Percentiles rank a stretch among this genome's conserved stretches.
phyloP scores from a whole-genome alignment of 1,140 invertebrate species.

The Ceratosolen fusciceps region DNA sequence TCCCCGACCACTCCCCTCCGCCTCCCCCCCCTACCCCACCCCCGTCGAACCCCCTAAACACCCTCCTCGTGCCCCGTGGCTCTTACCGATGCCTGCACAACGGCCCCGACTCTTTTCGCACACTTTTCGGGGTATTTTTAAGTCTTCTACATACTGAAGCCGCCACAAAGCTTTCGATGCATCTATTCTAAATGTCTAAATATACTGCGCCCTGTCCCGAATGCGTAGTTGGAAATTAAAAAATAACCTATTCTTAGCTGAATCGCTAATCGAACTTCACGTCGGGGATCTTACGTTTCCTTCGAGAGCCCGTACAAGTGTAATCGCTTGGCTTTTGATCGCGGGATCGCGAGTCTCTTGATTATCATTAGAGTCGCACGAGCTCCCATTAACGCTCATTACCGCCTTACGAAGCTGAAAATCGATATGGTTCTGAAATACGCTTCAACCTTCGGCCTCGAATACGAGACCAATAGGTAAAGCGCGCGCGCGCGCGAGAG shows the following conservation, averaged over 20 bases:
- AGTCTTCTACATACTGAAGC: background rate
- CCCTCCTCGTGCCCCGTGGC: too few relatives aligned
- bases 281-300: background rate
- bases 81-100: background rate
- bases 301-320: background rate
- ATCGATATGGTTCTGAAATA: background rate
- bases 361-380: too few relatives aligned
- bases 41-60: too few relatives aligned
- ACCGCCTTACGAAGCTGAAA: background rate
- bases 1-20: too few relatives aligned
- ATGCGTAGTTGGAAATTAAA: conserved; percentile 7
- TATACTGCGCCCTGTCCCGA: background rate
- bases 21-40: too few relatives aligned
- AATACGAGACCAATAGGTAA: too few relatives aligned
- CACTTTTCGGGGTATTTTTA: background rate
- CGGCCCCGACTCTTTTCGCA: background rate
- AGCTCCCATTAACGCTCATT: too few relatives aligned
- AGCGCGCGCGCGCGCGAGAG: too few relatives aligned
- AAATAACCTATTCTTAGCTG: background rate
- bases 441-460: background rate
- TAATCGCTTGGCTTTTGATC: background rate
- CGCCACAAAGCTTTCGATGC: background rate
- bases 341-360: background rate
- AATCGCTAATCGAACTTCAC: background rate
- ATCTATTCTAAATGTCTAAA: background rate